Percentiles rank a stretch among this genome's conserved stretches.
These are phyloP conservation scores for Aurelia coerulea DNA, from an alignment of 30 jellyfish, hydroid and myxozoan species.

Conservation along the genomic window DNA sequence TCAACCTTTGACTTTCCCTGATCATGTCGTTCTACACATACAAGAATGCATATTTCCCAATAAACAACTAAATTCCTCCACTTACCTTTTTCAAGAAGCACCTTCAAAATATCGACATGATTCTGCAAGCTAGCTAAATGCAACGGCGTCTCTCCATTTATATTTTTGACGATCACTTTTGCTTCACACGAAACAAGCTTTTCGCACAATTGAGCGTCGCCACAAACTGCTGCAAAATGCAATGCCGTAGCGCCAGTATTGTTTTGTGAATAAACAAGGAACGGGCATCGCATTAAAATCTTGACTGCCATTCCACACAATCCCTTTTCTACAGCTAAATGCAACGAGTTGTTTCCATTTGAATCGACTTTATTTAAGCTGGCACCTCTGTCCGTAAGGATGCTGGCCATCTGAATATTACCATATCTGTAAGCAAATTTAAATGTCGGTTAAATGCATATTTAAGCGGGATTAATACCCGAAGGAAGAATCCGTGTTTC, in stretches of 20 bases:
- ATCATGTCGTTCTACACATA: neutral
- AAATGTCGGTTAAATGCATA: neutral
- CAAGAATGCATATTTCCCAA: neutral
- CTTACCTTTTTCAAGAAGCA: slow-evolving; percentile 50
- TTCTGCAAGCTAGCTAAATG: slow-evolving; percentile 43
- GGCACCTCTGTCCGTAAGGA: slow-evolving; percentile 23
- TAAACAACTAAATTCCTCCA: neutral
- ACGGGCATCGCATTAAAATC: slow-evolving; percentile 6
- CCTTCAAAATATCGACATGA: slow-evolving; percentile 29
- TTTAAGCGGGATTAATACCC: too few relatives aligned
- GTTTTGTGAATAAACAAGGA: slow-evolving; percentile 13
- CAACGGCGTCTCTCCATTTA: slow-evolving; percentile 66
- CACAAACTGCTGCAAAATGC: slow-evolving; percentile 63
- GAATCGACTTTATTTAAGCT: neutral
- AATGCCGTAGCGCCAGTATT: slow-evolving; percentile 67
- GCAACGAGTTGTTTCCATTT: slow-evolving; percentile 29
- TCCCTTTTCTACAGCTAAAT: slow-evolving; percentile 27
- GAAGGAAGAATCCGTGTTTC: too few relatives aligned
- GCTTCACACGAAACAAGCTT: slow-evolving; percentile 11
- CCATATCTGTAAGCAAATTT: slow-evolving; percentile 5
- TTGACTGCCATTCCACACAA: slow-evolving; percentile 7
- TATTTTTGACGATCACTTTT: neutral
- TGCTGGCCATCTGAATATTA: neutral
- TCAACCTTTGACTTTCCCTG: neutral
- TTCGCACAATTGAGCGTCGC: slow-evolving; percentile 53